phyloP scores from a whole-genome alignment of 2,888 invertebrate species.

The Pterostichus madidus region DNA sequence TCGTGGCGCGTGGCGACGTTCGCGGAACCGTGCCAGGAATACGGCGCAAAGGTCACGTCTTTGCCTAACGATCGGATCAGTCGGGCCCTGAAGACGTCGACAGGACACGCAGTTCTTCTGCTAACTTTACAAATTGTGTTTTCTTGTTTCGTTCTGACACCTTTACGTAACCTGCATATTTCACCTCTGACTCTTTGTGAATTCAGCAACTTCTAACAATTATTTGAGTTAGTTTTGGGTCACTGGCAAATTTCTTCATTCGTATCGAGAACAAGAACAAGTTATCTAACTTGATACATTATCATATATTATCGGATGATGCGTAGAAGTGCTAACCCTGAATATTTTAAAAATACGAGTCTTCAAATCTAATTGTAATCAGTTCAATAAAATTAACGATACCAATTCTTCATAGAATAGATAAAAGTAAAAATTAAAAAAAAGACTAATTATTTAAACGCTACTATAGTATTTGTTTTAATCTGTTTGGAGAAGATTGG shows the following conservation, averaged over 20 bases:
- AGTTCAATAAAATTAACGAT: too few relatives aligned
- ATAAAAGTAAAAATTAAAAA: too few relatives aligned
- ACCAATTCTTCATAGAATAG: too few relatives aligned
- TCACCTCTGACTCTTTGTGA: neutral
- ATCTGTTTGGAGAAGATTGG: too few relatives aligned
- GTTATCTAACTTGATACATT: too few relatives aligned
- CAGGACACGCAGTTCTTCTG: conserved; percentile 69
- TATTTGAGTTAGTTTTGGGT: neutral
- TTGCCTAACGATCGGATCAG: conserved; percentile 76
- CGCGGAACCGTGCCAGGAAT: conserved; percentile 73
- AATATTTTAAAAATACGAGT: too few relatives aligned
- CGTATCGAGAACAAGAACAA: too few relatives aligned
- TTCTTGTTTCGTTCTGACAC: conserved; percentile 74
- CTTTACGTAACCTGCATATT: conserved; percentile 25
- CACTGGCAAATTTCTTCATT: neutral
- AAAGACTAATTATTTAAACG: too few relatives aligned
- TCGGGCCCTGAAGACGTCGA: conserved; percentile 71
- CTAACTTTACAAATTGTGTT: conserved; percentile 77
- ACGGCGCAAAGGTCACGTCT: conserved; percentile 75
- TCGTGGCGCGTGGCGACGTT: neutral
- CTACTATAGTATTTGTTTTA: too few relatives aligned
- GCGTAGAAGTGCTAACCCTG: too few relatives aligned
- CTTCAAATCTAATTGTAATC: too few relatives aligned
- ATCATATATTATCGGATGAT: too few relatives aligned
- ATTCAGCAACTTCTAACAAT: neutral